phyloP scores from a whole-genome alignment of 1,140 invertebrate species.

The Bombus terrestris region DNA sequence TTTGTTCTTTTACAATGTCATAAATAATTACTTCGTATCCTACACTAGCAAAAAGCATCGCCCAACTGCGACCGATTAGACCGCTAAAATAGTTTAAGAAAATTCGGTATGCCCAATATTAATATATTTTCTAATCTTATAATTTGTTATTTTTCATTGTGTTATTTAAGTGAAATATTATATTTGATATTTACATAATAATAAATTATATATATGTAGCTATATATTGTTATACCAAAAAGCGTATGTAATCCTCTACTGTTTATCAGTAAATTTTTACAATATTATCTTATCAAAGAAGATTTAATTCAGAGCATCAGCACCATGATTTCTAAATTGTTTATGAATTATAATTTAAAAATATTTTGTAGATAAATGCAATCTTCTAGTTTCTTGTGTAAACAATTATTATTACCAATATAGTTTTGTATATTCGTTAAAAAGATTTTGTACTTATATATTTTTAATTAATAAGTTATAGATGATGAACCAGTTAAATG shows the following conservation, averaged over 20 bases:
- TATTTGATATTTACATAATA: background rate
- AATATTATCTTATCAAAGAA: slow-evolving; percentile 27
- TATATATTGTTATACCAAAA: too few relatives aligned
- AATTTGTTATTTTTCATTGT: background rate
- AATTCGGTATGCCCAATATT: background rate
- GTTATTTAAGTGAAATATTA: background rate
- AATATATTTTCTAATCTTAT: background rate
- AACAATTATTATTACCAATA: background rate
- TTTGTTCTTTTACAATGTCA: slow-evolving; percentile 90
- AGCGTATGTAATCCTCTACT: background rate
- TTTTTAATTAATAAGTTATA: background rate
- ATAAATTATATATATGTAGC: background rate
- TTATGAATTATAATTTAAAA: background rate
- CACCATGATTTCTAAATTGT: background rate
- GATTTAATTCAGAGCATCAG: background rate
- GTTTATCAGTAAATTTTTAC: background rate
- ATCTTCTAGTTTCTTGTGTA: background rate
- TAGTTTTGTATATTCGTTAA: background rate
- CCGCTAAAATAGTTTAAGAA: slow-evolving; percentile 86
- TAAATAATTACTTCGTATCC: slow-evolving; percentile 94
- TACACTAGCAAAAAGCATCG: slow-evolving; percentile 97
- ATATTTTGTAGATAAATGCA: background rate
- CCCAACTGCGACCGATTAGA: slow-evolving; percentile 96
- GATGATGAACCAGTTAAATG: background rate
- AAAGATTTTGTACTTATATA: background rate